Percentiles rank a stretch among this genome's conserved stretches.
These are phyloP conservation scores for Synanthedon tipuliformis DNA, from an alignment of 2,888 invertebrate species.

Conservation along the genomic window DNA sequence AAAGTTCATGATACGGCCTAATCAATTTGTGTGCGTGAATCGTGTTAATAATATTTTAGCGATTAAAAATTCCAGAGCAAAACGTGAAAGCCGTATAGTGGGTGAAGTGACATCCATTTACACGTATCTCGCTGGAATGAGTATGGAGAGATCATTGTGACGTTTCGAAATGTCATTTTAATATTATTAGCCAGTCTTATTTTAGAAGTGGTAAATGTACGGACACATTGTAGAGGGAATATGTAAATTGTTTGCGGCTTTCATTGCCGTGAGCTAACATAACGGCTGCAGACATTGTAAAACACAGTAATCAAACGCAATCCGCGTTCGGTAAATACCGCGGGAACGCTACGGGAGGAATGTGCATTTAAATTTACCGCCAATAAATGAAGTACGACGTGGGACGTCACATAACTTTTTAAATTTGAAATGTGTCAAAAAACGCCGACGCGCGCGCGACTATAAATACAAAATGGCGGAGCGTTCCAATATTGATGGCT, in stretches of 20 bases:
- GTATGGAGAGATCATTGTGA: slow-evolving; percentile 26
- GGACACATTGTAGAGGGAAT: slow-evolving; percentile 5
- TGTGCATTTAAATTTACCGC: slow-evolving; percentile 27
- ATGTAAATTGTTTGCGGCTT: slow-evolving; percentile 5
- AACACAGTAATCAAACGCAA: slow-evolving; percentile 25
- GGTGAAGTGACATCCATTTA: slow-evolving; percentile 27
- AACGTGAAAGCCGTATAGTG: slow-evolving; percentile 24
- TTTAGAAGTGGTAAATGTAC: neutral
- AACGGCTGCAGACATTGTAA: slow-evolving; percentile 24
- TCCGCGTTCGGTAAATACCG: slow-evolving; percentile 18
- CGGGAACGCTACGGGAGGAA: slow-evolving; percentile 14
- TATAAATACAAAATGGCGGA: slow-evolving; percentile 42
- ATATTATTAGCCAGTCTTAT: neutral
- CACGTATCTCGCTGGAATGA: slow-evolving; percentile 20
- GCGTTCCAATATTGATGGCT: slow-evolving; percentile 38
- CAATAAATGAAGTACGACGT: slow-evolving; percentile 20
- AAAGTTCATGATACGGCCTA: slow-evolving; percentile 6
- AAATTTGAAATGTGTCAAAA: slow-evolving; percentile 26
- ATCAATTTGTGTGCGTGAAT: slow-evolving; percentile 9
- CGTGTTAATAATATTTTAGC: slow-evolving; percentile 10
- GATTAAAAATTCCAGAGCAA: slow-evolving; percentile 13
- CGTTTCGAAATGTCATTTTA: slow-evolving; percentile 17
- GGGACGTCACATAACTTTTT: slow-evolving; percentile 27
- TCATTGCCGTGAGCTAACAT: slow-evolving; percentile 14
- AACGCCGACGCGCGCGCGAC: slow-evolving; percentile 19